Conservation (phyloP, 2,888 invertebrate genomes). For the Lasioglossum villosulum region DNA sequence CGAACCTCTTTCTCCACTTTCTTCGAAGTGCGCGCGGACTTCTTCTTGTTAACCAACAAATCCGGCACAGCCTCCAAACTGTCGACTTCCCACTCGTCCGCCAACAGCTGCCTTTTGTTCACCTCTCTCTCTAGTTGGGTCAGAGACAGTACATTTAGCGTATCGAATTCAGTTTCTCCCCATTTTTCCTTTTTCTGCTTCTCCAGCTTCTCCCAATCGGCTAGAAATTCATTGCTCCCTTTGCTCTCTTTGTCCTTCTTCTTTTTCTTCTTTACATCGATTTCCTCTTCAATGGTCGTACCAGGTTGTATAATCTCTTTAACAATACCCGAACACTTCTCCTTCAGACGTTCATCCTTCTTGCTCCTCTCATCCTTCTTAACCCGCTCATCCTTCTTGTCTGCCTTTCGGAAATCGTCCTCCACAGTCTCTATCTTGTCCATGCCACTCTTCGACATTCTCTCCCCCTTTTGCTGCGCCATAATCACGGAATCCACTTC, state of each 20-base stretch:
- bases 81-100: conserved; percentile 83
- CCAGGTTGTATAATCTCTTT: conserved; percentile 52
- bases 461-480: conserved; percentile 58
- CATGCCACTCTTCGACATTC: conserved; percentile 22
- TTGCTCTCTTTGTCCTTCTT: conserved; percentile 60
- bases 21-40: conserved; percentile 54
- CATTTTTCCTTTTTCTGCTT: conserved; percentile 72
- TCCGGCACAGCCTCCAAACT: conserved; percentile 79
- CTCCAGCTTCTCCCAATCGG: conserved; percentile 74
- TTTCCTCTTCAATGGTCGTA: conserved; percentile 61
- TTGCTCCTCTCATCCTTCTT: conserved; percentile 56
- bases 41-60: conserved; percentile 58
- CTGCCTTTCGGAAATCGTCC: conserved; percentile 29
- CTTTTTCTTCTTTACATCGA: conserved; percentile 62
- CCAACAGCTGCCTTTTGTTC: conserved; percentile 70
- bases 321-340: conserved; percentile 20
- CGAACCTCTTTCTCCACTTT: conserved; percentile 78
- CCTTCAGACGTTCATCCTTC: conserved; percentile 48
- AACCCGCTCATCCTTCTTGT: conserved; percentile 60
- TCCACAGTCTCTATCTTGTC: conserved; percentile 32
- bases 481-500: conserved; percentile 68
- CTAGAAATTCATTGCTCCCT: conserved; percentile 67
- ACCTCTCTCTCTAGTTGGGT: conserved; percentile 79
- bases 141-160: conserved; percentile 78
- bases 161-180: conserved; percentile 80